Evolutionary conservation across 2,113 vertebrate genomes (phyloP).

Genomic region (Prunella fulvescens): DNA sequence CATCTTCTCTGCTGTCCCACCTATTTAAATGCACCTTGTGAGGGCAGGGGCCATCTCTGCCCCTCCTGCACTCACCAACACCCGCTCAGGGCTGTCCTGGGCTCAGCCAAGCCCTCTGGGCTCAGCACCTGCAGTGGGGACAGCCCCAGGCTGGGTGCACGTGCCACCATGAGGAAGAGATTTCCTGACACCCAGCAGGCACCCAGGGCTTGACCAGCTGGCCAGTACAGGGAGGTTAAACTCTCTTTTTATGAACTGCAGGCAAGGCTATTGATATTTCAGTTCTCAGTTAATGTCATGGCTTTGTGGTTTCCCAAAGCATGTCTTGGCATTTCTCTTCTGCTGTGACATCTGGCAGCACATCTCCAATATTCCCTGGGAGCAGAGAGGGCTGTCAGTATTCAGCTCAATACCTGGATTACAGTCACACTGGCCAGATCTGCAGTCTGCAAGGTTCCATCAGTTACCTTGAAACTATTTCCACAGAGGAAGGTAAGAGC

Average conservation of each 20-base stretch:
- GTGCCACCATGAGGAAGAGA: fast-evolving
- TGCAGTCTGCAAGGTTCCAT: background rate
- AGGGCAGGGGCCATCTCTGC: background rate
- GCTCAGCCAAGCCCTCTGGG: background rate
- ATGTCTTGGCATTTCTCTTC: background rate
- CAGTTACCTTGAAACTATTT: background rate
- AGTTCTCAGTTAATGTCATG: background rate
- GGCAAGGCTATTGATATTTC: background rate
- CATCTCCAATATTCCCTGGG: background rate
- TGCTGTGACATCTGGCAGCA: background rate
- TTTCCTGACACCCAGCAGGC: background rate
- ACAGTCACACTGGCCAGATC: background rate
- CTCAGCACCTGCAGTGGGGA: background rate
- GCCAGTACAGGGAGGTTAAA: background rate
- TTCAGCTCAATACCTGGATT: background rate
- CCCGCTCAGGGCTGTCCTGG: background rate
- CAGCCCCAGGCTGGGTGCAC: background rate
- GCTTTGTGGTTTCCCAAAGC: background rate
- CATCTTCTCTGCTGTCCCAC: background rate
- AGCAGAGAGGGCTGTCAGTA: background rate
- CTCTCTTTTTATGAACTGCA: background rate
- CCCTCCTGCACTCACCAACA: background rate
- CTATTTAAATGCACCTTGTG: background rate
- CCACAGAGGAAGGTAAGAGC: background rate
- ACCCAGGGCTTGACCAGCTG: fast-evolving